phyloP scores from a whole-genome alignment of 2,888 invertebrate species.

The Erpobdella octoculata region DNA sequence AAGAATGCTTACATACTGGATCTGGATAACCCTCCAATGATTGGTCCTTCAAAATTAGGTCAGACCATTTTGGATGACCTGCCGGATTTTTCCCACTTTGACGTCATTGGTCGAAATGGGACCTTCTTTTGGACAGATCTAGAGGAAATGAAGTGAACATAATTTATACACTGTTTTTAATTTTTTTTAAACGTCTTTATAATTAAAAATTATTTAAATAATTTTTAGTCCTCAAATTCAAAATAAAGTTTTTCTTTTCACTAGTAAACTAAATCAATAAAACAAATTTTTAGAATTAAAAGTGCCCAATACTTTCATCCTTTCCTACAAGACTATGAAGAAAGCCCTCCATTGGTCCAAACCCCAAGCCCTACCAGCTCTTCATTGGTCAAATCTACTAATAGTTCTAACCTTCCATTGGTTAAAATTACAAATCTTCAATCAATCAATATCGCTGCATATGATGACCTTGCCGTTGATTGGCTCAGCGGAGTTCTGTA shows the following conservation, averaged over 20 bases:
- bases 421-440: background rate
- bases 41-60: background rate
- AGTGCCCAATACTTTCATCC: background rate
- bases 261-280: background rate
- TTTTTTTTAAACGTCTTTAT: no score
- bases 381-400: no score
- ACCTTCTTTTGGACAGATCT: background rate
- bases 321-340: background rate
- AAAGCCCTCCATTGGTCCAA: background rate
- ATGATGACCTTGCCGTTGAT: slow-evolving; percentile 6
- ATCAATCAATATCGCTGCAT: background rate
- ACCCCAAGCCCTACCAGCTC: background rate
- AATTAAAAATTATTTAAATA: no score
- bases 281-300: no score
- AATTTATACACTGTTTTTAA: background rate
- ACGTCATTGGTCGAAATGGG: background rate
- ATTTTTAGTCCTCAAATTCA: no score
- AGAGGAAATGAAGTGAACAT: background rate
- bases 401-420: no score
- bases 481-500: background rate
- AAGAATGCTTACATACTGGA: background rate
- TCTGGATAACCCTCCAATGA: background rate
- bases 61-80: background rate
- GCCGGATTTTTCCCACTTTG: background rate
- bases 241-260: background rate